Evolutionary conservation across 2,888 invertebrate genomes (phyloP), one percentile per base, ranked within the genome.

Genomic region (Ligdia adustata): DNA sequence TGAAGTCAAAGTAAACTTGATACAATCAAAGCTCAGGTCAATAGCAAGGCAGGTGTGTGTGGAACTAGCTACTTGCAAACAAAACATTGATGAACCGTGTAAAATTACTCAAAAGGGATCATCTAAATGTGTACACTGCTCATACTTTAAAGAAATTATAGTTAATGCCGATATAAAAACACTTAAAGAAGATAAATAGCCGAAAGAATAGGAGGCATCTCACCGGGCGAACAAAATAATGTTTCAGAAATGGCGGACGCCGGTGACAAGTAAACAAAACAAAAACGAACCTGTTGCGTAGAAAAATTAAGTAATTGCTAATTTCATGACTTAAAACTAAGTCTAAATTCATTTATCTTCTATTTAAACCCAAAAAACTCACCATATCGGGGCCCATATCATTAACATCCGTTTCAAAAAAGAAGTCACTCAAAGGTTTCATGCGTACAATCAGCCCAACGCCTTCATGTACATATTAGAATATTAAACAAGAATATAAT

Each of bases 311-410:
- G 53, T 73, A 69, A 75, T 72, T 74, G 53, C 28, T 53, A 32
- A 77, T 59, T 75, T 85, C 72, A 90, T 89, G 85, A 90, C 83
- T 78, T 84, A 88, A 85, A 87, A 82, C 71, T 60, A 60, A 43
- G 57, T 59, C 62, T 55, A 51, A 64, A 57, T 61, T 54, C 41
- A 53, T 47, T 66, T 64, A 60, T 74, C 69, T 76, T 72, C 47
- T 55, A 49, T 40, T 56, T 64, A 55, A 62, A 66, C 53, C 46
- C 39, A 61, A 65, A 64, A 75, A 74, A 88, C 90, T 92, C 90
- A 95, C 94, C 94, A 95, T 94, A 90, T 94, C 94, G 90, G 94
- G 94, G 91, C 94, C 94, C 93, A 94, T 93, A 91, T 94, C 93
- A 92, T 93, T 94, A 93, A 94, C 94, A 92, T 94, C 93, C 87